These are phyloP conservation scores for Salvelinus sp. DNA, from an alignment of 2,113 vertebrate genomes.

Conservation along the genomic window DNA sequence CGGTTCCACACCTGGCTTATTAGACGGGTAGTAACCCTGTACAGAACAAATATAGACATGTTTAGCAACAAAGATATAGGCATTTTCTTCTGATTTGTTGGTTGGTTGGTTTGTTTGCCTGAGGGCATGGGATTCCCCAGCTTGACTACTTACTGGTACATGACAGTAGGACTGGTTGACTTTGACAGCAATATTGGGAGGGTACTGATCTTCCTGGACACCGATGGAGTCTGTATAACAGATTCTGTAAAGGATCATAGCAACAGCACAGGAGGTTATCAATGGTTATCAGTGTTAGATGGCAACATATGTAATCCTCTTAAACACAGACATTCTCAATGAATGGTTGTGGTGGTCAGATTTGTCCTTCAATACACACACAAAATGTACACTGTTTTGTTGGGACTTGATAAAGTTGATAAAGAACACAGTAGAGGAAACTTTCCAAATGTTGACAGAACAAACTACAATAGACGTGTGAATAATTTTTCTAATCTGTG, in stretches of 20 bases:
- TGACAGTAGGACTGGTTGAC: slow-evolving; percentile 98
- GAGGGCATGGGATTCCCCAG: slow-evolving; percentile 86
- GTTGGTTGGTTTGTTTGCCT: slow-evolving; percentile 81
- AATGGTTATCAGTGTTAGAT: neutral
- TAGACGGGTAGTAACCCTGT: slow-evolving; percentile 96
- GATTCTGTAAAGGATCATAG: slow-evolving; percentile 78
- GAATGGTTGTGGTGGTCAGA: neutral
- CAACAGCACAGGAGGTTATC: slow-evolving; percentile 11
- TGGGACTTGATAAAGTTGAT: no score
- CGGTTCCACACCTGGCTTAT: slow-evolving; percentile 96
- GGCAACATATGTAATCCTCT: neutral
- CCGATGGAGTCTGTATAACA: slow-evolving; percentile 94
- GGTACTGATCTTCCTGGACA: slow-evolving; percentile 97
- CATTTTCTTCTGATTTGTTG: neutral
- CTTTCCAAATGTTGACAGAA: no score
- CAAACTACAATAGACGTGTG: no score
- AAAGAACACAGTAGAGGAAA: no score
- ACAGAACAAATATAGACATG: slow-evolving; percentile 14
- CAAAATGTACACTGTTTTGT: neutral
- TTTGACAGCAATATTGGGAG: slow-evolving; percentile 95
- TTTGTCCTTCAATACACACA: neutral
- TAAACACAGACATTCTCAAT: no score
- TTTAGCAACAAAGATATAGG: neutral
- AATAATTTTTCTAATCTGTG: no score
- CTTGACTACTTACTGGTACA: slow-evolving; percentile 86